phyloP scores from a whole-genome alignment of 2,888 invertebrate genomes.

The Leuctra nigra region DNA sequence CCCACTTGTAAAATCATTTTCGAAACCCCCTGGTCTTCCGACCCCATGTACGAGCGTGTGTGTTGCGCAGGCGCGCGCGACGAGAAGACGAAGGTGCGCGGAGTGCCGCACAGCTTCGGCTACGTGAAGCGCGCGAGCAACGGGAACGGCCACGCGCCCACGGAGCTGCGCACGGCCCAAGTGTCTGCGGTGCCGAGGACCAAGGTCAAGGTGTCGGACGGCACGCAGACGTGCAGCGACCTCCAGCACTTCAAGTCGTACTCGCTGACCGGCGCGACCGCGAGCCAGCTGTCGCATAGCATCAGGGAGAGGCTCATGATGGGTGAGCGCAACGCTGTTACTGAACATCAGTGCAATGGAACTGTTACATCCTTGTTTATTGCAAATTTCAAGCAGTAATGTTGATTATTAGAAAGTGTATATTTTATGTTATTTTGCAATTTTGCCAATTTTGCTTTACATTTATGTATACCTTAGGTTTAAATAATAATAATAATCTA shows the following conservation, averaged over 20 bases:
- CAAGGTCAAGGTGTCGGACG: constrained; percentile 71
- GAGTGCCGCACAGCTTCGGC: constrained; percentile 77
- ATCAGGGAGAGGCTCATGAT: constrained; percentile 70
- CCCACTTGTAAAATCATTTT: no score
- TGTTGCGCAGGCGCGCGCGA: constrained; percentile 29
- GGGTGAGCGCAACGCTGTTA: no score
- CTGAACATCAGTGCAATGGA: no score
- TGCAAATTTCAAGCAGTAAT: no score
- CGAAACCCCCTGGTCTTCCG: no score
- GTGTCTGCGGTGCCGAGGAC: constrained; percentile 80
- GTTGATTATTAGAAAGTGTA: no score
- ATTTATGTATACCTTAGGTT: no score
- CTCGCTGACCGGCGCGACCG: constrained; percentile 76
- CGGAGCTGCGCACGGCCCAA: constrained; percentile 63
- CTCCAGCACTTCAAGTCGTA: constrained; percentile 77
- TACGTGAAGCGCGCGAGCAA: constrained; percentile 60
- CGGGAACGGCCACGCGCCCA: constrained; percentile 45
- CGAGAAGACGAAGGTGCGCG: constrained; percentile 52
- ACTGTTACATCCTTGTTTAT: no score
- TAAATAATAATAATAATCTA: no score
- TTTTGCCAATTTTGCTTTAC: no score
- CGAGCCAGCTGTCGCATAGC: constrained; percentile 79
- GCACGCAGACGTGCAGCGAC: constrained; percentile 80
- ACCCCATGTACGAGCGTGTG: not conserved
- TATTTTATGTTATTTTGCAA: no score